Conservation (phyloP, 1,140 invertebrate species). For the Nilaparvata lugens region DNA sequence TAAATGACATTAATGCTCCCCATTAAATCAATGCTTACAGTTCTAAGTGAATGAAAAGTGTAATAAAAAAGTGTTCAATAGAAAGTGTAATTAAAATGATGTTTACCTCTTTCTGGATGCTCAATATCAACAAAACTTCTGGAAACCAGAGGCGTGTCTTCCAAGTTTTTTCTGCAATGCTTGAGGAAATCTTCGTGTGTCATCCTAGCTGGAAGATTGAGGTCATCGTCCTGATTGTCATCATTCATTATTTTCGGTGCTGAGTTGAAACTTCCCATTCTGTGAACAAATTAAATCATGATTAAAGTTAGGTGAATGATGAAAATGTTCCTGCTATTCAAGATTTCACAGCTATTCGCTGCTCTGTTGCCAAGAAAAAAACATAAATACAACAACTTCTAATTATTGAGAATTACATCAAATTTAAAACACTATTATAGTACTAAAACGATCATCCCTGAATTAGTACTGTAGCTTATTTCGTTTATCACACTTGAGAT, state of each 20-base stretch:
- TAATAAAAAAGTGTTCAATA: neutral
- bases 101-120: constrained; percentile 6
- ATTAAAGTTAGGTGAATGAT: constrained; percentile 3
- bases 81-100: neutral
- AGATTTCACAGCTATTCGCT: no score
- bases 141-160: constrained; percentile 36
- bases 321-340: no score
- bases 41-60: no score
- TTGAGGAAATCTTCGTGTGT: constrained; percentile 42
- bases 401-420: no score
- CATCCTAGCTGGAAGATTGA: constrained; percentile 41
- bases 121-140: constrained; percentile 32
- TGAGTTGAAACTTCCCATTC: constrained; percentile 66
- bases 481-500: no score
- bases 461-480: no score
- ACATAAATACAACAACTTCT: no score
- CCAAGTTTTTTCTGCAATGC: constrained; percentile 40
- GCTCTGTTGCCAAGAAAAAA: no score
- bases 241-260: constrained; percentile 53
- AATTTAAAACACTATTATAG: no score
- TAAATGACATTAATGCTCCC: no score
- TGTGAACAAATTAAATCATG: constrained; percentile 37
- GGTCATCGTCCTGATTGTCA: constrained; percentile 51
- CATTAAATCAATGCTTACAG: no score
- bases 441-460: no score